Evolutionary conservation across 2,113 vertebrate species (phyloP).

Genomic region (Dolichotis patagonum): DNA sequence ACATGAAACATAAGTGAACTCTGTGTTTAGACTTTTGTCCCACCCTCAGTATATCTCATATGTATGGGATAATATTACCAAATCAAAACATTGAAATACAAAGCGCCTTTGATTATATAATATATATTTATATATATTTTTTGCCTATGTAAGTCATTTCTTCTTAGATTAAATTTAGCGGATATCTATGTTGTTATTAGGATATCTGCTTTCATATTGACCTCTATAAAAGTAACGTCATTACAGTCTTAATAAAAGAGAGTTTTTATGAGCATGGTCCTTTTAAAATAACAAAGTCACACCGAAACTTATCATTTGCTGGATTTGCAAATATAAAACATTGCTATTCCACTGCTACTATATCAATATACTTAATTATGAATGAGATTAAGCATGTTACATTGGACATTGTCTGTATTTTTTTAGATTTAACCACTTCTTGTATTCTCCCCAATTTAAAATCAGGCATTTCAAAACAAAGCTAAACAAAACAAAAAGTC

Average conservation of each 20-base stretch:
- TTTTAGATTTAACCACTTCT: background rate
- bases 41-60: background rate
- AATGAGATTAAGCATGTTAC: background rate
- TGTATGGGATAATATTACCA: background rate
- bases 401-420: background rate
- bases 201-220: background rate
- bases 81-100: background rate
- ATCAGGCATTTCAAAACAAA: background rate
- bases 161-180: background rate
- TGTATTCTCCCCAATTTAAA: background rate
- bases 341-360: background rate
- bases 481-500: background rate
- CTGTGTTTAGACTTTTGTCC: background rate
- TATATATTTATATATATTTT: background rate
- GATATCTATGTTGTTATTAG: background rate
- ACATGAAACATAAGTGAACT: background rate
- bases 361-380: background rate
- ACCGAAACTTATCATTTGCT: background rate
- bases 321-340: background rate
- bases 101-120: background rate
- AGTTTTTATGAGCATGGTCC: background rate
- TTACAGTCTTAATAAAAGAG: background rate
- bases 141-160: background rate
- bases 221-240: background rate
- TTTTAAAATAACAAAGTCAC: background rate